These are phyloP conservation scores for Phalacrocorax pelagicus DNA, from an alignment of 2,113 vertebrate species.

Conservation along the genomic window DNA sequence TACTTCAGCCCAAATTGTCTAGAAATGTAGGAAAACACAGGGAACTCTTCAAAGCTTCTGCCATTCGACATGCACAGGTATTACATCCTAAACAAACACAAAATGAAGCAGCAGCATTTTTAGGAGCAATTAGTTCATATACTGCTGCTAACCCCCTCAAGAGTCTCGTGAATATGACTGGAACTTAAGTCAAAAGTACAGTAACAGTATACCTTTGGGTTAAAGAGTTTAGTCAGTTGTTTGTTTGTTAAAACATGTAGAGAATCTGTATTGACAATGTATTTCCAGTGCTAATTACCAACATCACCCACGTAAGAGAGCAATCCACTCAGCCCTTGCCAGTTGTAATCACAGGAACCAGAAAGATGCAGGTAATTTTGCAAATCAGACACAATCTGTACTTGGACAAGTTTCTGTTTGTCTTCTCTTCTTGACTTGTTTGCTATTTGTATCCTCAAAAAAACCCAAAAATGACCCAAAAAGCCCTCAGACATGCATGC, in stretches of 20 bases:
- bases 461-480: background rate
- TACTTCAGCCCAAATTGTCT: background rate
- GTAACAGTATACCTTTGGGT: background rate
- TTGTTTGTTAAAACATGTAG: slow-evolving; percentile 10
- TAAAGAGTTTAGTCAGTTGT: background rate
- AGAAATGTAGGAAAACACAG: background rate
- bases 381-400: background rate
- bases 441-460: background rate
- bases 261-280: background rate
- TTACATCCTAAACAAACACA: background rate
- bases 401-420: background rate
- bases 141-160: background rate
- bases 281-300: slow-evolving; percentile 23
- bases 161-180: background rate
- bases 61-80: background rate
- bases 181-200: background rate
- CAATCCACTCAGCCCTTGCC: background rate
- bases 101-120: slow-evolving; percentile 2
- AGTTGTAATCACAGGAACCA: background rate
- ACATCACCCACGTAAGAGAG: background rate
- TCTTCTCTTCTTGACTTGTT: background rate
- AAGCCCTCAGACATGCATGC: background rate
- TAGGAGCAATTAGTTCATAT: background rate
- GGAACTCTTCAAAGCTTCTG: background rate
- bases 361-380: background rate